Conservation (phyloP, 2,888 invertebrate species). For the Drosophila trichaetosa region DNA sequence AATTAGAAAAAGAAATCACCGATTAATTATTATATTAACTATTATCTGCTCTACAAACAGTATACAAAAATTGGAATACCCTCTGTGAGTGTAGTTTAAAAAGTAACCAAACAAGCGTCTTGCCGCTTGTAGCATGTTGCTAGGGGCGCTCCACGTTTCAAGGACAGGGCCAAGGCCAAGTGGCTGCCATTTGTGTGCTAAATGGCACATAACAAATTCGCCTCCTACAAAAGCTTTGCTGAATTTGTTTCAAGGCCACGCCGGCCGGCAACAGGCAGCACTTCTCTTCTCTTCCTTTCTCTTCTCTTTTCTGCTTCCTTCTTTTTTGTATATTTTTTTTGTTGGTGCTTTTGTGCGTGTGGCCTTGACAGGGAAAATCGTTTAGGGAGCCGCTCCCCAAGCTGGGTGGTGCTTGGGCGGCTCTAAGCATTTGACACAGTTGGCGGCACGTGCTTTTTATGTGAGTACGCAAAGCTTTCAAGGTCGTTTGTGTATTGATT, state of each 20-base stretch:
- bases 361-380: conserved; percentile 69
- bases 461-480: conserved; percentile 44
- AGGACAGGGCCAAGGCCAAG: conserved; percentile 69
- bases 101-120: conserved; percentile 36
- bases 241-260: conserved; percentile 59
- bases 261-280: conserved; percentile 63
- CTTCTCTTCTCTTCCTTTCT: conserved; percentile 17
- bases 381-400: conserved; percentile 60
- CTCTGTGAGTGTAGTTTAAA: conserved; percentile 10
- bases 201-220: conserved; percentile 48
- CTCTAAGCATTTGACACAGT: conserved; percentile 63
- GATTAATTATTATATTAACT: not conserved
- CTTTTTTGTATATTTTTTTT: conserved; percentile 16
- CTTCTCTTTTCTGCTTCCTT: conserved; percentile 4
- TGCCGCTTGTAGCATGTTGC: conserved; percentile 40
- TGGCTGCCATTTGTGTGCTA: conserved; percentile 51
- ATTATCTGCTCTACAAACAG: not conserved
- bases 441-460: conserved; percentile 73
- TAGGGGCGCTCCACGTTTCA: conserved; percentile 54
- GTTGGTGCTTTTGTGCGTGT: conserved; percentile 56
- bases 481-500: conserved; percentile 68
- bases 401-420: conserved; percentile 33
- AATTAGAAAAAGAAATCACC: too few species aligned
- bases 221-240: conserved; percentile 41
- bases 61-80: not conserved